Base-by-base conservation (phyloP, 2,113 vertebrate species). In the Acanthochromis polyacanthus region DNA sequence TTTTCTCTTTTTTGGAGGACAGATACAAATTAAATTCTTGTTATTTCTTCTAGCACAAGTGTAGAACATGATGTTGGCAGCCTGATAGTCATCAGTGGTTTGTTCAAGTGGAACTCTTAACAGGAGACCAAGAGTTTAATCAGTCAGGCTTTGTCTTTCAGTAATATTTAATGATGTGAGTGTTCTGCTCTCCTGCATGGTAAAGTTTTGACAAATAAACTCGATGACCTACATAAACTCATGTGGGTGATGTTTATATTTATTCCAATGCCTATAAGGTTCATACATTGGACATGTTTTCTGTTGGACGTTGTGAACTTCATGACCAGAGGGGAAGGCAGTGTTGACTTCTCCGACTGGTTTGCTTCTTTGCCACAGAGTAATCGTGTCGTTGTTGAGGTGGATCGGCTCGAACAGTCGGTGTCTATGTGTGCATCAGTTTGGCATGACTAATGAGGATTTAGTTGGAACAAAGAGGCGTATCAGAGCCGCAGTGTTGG, bases 381-480 rank as follows among this genome's bases (percentile, higher is more conserved):
- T 75, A 55, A 83, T 82, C 51, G 10, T 64, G 73, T 86, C 71
- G 86, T 80, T 80, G 74, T 76, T 75, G 43, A 69, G 16, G 58
- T 79, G 30, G 60, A 64, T 60, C 4, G 63, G 40, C 23, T 60
- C 52, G 64, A 78, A 43, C 40, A 7, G 61, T 71, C 68, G 23
- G 23, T 57, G 51, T 80, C 57, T 65, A 30, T 36, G 30, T 69
- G 25, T 72, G 48, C 75, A 43, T 78, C 55, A 68, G 57, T 74
- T 80, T 88, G 80, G 78, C 85, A 80, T 77, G 82, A 88, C 72
- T 68, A 86, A 87, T 46, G 40, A 82, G 68, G 78, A 82, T 84
- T 88, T 71, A 80, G 56, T 75, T 60, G 72, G 56, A 87, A 88
- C 75, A 89, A 88, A 90, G 78, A 88, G 65, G 71, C 20, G 28